Conservation (phyloP, 2,888 invertebrate genomes). For the Mongoloraphidia duomilia region DNA sequence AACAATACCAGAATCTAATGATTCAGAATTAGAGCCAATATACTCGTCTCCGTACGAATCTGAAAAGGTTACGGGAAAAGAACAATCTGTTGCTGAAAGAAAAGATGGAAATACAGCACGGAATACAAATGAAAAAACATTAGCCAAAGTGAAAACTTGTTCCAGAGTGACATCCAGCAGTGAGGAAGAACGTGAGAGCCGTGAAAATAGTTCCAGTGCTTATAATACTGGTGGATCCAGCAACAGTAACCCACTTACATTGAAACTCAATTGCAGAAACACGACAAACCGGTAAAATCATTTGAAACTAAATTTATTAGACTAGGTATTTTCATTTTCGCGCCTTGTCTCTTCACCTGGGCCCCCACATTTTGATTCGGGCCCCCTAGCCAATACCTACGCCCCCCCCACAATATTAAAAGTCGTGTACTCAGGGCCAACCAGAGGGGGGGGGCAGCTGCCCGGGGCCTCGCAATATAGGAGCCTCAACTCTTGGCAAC, state of each 20-base stretch:
- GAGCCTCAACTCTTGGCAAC: no score
- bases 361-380: no score
- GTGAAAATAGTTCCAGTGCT: conserved; percentile 51
- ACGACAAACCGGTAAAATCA: conserved; percentile 28
- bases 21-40: conserved; percentile 42
- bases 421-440: no score
- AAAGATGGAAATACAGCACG: conserved; percentile 11
- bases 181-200: conserved; percentile 30
- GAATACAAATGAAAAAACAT: conserved; percentile 7
- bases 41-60: conserved; percentile 47
- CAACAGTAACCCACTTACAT: conserved; percentile 44
- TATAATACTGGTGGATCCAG: conserved; percentile 67
- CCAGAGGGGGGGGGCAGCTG: no score
- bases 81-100: no score
- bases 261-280: conserved; percentile 33
- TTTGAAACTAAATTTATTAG: conserved; percentile 17
- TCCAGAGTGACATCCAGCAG: conserved; percentile 22
- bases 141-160: conserved; percentile 16
- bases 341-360: no score
- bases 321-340: neutral
- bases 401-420: no score
- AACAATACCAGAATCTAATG: conserved; percentile 43
- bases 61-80: conserved; percentile 17
- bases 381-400: no score
- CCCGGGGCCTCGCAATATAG: no score